Base-by-base conservation (phyloP, 1,140 invertebrate species). In the Euura saliciscinereae region DNA sequence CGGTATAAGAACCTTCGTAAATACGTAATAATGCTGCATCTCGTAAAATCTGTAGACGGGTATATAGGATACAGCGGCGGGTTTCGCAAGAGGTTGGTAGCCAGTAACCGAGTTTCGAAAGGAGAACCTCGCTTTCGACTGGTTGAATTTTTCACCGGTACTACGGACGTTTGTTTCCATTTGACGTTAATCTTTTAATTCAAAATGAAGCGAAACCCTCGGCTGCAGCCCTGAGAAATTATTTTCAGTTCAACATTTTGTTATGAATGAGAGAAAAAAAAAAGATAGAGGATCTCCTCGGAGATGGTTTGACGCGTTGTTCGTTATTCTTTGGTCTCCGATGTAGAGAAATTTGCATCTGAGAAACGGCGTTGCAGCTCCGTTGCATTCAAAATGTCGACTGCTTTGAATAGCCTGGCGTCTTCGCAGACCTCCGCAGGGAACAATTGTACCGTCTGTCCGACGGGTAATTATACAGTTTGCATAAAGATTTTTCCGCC, bases 31-130 rank as follows among this genome's bases (percentile, higher is more conserved):
- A 68, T 44, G 71, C 74, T 76, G 76, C 76, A 79, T 76, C 76
- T 76, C 72, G 71, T 76, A 75, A 79, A 76, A 76, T 78, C 76
- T 77, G 73, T 70, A 70, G 69, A 74, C 44, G 74, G 45, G 65
- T 28, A 28, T 28, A 28, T 28, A 28, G 28, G 28, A 28, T 28
- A 28, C 28, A 76, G 51, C 51, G 73, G 65, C 73, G 72, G 71
- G 76, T 79, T 81, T 81, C 74, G 79, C 73, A 80, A 78, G 3
- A 74, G 71, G 73, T 72, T 51, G 64, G 77, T 78, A 76, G 76
- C 68, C 2, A 69, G 64, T 72, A 73, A 72, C 73, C 70, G 51
- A 59, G 51, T 59, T 59, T 59, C 51, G 51, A 59, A 8, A 59
- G 28, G 51, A 59, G 51, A 8, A n/a, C 13, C 6, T 59, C 51